Percentiles rank a stretch among this genome's conserved stretches.
phyloP scores from a whole-genome alignment of 2,797 vertebrate genomes.

The Myripristis murdjan region DNA sequence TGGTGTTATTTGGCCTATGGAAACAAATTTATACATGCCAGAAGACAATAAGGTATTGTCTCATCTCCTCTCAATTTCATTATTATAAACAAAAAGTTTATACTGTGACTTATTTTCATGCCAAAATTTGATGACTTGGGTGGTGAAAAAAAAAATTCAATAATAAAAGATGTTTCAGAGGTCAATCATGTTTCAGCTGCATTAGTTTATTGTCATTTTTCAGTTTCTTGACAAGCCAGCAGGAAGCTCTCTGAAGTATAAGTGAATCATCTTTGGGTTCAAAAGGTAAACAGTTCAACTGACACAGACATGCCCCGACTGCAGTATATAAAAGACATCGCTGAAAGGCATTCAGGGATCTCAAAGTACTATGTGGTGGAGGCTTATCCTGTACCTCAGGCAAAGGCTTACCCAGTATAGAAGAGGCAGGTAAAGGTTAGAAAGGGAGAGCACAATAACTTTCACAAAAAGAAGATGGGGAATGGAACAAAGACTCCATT shows the following conservation, averaged over 20 bases:
- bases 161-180: background rate
- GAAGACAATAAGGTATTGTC: no score
- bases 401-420: constrained; percentile 23
- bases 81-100: no score
- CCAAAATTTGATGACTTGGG: no score
- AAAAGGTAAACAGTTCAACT: constrained; percentile 17
- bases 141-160: background rate
- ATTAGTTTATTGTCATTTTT: background rate
- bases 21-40: no score
- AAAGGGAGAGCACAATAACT: constrained; percentile 14
- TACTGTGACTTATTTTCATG: no score
- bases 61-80: no score
- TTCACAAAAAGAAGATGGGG: background rate
- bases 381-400: constrained; percentile 23
- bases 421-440: constrained; percentile 16
- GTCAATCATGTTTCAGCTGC: background rate
- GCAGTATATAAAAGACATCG: constrained; percentile 13
- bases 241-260: background rate
- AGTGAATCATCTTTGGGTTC: background rate
- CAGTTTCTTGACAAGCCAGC: background rate
- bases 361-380: constrained; percentile 6
- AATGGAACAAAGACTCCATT: background rate
- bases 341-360: constrained; percentile 24
- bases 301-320: constrained; percentile 9
- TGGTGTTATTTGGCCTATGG: no score